Conservation (phyloP, 2,113 vertebrate genomes). For the Ondatra zibethicus region DNA sequence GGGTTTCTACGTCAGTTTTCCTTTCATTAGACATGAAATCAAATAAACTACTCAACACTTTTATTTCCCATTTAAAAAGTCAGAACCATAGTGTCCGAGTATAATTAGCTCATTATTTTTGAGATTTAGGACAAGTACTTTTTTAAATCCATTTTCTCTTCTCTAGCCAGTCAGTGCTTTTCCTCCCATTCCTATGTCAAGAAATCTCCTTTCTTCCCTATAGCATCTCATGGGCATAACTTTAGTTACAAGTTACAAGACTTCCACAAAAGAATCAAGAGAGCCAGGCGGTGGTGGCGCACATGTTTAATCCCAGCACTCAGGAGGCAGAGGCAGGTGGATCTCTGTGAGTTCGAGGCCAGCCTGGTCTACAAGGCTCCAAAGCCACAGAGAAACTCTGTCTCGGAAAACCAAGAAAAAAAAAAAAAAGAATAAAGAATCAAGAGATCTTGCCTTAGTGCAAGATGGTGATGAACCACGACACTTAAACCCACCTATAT, state of each 20-base stretch:
- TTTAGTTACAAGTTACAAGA: not conserved
- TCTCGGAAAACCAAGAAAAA: no score
- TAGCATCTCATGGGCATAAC: not conserved
- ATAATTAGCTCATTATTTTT: slow-evolving; percentile 33
- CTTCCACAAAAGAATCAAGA: not conserved
- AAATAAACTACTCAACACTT: not conserved
- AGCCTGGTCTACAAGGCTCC: no score
- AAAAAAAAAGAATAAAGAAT: no score
- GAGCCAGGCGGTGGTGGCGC: no score
- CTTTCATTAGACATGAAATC: slow-evolving; percentile 49
- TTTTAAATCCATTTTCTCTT: slow-evolving; percentile 34
- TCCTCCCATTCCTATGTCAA: not conserved
- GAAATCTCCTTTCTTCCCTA: slow-evolving; percentile 9
- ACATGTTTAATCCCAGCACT: no score
- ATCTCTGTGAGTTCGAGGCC: no score
- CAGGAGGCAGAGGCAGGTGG: no score
- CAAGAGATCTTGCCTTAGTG: slow-evolving; percentile 11
- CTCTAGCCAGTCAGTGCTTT: not conserved
- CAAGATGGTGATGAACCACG: not conserved
- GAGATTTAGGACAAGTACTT: not conserved
- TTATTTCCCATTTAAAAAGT: not conserved
- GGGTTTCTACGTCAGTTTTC: slow-evolving; percentile 48
- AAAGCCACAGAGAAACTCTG: no score
- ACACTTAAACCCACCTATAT: not conserved
- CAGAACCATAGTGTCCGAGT: not conserved